phyloP scores from a whole-genome alignment of 2,797 vertebrate species.

The Danio jaintianensis region DNA sequence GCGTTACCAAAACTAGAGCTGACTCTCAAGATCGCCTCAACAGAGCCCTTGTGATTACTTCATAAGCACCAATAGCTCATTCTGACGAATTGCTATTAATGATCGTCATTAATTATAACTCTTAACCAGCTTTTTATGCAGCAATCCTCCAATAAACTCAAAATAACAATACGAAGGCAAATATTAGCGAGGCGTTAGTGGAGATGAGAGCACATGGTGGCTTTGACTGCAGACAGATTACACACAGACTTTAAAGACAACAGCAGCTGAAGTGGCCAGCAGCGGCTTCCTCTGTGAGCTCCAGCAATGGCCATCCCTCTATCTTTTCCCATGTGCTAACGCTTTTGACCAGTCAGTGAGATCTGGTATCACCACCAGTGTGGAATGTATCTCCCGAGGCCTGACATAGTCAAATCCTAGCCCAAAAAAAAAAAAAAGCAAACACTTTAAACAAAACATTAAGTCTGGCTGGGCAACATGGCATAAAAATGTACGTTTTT shows the following conservation, averaged over 20 bases:
- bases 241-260: constrained; percentile 66
- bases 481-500: no score
- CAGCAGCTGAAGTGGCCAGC: constrained; percentile 69
- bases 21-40: constrained; percentile 7
- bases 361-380: constrained; percentile 53
- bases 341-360: constrained; percentile 64
- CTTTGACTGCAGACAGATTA: constrained; percentile 34
- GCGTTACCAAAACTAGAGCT: constrained; percentile 11
- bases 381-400: constrained; percentile 62
- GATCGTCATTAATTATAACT: constrained; percentile 6
- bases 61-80: constrained; percentile 30
- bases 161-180: constrained; percentile 35
- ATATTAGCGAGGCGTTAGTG: constrained; percentile 50
- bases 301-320: constrained; percentile 48
- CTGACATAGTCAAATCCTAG: constrained; percentile 67
- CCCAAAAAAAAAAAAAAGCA: no score
- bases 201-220: constrained; percentile 39
- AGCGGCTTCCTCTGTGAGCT: constrained; percentile 45
- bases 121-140: constrained; percentile 16
- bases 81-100: constrained; percentile 2
- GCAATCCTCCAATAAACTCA: constrained; percentile 7
- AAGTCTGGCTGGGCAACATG: no score
- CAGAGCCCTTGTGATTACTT: constrained; percentile 33
- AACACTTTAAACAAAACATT: no score
- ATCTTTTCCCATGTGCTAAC: constrained; percentile 70